phyloP scores from a whole-genome alignment of 2,113 vertebrate genomes.

The Elephantulus edwardii region DNA sequence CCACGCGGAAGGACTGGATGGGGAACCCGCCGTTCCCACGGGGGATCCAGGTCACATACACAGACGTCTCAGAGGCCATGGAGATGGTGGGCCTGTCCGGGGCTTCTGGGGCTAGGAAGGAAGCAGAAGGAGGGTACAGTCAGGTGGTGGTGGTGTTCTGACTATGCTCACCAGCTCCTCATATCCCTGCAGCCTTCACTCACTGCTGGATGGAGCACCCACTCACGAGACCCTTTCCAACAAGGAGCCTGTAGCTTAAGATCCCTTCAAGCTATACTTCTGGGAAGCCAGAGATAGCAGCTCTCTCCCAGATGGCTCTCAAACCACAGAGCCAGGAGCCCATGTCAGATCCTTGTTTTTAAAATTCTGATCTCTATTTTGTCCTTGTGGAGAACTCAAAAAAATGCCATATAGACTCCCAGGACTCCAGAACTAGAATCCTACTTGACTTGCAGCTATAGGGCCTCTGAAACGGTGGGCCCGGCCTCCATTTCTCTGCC shows the following conservation, averaged over 20 bases:
- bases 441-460: not conserved
- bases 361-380: not conserved
- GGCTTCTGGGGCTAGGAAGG: constrained; percentile 93
- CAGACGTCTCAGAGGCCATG: constrained; percentile 94
- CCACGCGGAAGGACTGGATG: constrained; percentile 96
- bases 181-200: rapidly evolving
- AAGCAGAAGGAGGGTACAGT: rapidly evolving
- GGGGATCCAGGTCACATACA: constrained; percentile 98
- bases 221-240: not conserved
- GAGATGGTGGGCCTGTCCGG: constrained; percentile 98
- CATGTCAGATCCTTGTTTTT: not conserved
- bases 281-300: not conserved
- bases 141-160: not conserved
- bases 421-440: not conserved
- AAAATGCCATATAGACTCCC: not conserved
- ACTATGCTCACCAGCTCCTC: rapidly evolving
- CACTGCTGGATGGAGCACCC: not conserved
- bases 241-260: not conserved
- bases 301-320: not conserved
- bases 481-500: not conserved
- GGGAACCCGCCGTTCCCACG: constrained; percentile 96
- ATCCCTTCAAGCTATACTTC: not conserved
- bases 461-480: not conserved
- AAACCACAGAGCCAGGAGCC: not conserved
- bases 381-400: not conserved